Evolutionary conservation across 2,797 vertebrate species (phyloP).

Genomic region (Semaprochilodus insignis): DNA sequence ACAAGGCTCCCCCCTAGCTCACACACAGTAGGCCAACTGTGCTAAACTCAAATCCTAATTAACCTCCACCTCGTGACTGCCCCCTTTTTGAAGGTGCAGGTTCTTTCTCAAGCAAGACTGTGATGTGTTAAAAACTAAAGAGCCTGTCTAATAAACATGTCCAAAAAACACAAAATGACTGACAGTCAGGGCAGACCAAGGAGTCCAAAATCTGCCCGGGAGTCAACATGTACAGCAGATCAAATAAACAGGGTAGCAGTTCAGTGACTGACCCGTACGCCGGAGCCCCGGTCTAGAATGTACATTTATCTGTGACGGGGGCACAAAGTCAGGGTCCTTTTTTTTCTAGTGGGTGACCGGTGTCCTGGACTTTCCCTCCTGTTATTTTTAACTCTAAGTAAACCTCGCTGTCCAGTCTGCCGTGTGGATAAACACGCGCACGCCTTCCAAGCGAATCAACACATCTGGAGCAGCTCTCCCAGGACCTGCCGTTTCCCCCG

Average conservation of each 20-base stretch:
- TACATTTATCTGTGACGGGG: conserved; percentile 40
- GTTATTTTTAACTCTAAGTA: conserved; percentile 68
- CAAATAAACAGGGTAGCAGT: conserved; percentile 36
- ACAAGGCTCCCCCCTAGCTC: too few species aligned
- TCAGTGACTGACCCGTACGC: conserved; percentile 21
- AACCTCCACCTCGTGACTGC: too few species aligned
- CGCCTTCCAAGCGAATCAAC: conserved; percentile 66
- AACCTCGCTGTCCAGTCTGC: conserved; percentile 55
- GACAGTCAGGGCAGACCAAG: not conserved
- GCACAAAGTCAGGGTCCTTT: conserved; percentile 55
- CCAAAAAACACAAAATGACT: not conserved
- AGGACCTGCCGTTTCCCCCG: conserved; percentile 63
- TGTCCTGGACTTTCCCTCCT: conserved; percentile 55
- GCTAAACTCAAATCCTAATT: too few species aligned
- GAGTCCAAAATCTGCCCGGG: not conserved
- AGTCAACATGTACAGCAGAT: not conserved
- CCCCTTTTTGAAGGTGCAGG: too few species aligned
- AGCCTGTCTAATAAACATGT: not conserved
- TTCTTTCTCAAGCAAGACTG: too few species aligned
- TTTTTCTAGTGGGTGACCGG: conserved; percentile 57
- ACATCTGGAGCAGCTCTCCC: conserved; percentile 73
- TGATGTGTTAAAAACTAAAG: not conserved
- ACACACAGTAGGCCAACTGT: too few species aligned
- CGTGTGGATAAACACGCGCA: conserved; percentile 53
- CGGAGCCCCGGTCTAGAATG: not conserved